Percentiles rank a stretch among this genome's conserved stretches.
Evolutionary conservation across 1,140 invertebrate genomes (phyloP).

Genomic region (Maniola jurtina): DNA sequence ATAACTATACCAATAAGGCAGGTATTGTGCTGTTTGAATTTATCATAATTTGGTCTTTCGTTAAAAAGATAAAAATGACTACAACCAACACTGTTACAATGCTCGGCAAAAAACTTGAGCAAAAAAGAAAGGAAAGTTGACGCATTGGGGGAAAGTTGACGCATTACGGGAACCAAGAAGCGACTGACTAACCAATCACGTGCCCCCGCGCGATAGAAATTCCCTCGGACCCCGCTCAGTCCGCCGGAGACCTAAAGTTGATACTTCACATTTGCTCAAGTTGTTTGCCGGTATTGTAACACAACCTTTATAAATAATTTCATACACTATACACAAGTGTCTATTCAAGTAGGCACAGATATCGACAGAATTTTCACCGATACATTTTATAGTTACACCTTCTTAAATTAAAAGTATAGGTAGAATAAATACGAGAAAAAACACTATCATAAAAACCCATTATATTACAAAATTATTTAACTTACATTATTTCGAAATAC

Average conservation of each 20-base stretch:
- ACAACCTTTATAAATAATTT: conserved; percentile 19
- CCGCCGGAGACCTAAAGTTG: no score
- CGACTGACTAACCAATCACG: no score
- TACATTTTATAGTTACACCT: background rate
- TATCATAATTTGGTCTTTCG: conserved; percentile 29
- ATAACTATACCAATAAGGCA: conserved; percentile 14
- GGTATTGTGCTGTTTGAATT: conserved; percentile 15
- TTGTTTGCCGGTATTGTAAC: background rate
- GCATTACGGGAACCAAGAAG: no score
- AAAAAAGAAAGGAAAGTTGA: no score
- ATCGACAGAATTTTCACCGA: no score
- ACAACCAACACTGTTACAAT: background rate
- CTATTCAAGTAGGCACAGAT: background rate
- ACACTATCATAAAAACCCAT: conserved; percentile 18
- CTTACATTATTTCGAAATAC: conserved; percentile 11
- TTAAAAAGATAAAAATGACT: conserved; percentile 33
- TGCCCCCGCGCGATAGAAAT: no score
- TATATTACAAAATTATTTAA: conserved; percentile 8
- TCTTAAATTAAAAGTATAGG: conserved; percentile 1
- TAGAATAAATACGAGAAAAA: conserved; percentile 37
- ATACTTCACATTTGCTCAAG: no score
- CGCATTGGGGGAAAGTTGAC: no score
- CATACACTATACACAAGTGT: conserved; percentile 11
- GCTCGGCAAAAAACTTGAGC: no score
- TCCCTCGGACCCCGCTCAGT: no score